phyloP scores from a whole-genome alignment of 2,797 vertebrate species.

The Thaleichthys pacificus region DNA sequence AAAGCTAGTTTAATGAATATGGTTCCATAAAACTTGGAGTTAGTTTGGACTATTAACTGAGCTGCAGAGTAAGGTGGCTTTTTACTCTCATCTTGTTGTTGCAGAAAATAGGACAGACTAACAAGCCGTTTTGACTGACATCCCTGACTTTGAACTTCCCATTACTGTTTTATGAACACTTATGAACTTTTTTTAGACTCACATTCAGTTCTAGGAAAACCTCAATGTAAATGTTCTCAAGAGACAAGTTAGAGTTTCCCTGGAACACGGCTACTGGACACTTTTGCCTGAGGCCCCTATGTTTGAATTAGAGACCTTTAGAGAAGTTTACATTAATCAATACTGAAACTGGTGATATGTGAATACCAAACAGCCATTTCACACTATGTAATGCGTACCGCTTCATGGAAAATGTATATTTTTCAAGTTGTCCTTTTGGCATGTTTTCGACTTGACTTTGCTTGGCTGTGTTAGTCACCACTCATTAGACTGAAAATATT shows the following conservation, averaged over 20 bases:
- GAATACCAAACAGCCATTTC: no score
- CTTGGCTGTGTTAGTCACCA: no score
- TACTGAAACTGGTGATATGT: background rate
- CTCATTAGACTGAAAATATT: background rate
- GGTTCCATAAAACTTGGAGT: no score
- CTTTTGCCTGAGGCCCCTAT: background rate
- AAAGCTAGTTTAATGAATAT: no score
- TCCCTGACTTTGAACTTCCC: conserved; percentile 32
- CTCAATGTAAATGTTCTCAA: conserved; percentile 31
- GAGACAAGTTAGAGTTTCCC: background rate
- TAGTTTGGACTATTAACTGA: no score
- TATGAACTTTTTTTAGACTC: conserved; percentile 49
- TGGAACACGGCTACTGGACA: background rate
- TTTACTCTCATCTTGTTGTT: background rate
- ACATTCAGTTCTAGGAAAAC: conserved; percentile 49
- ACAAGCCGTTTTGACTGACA: conserved; percentile 10
- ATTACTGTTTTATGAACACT: conserved; percentile 32
- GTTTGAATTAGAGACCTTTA: background rate
- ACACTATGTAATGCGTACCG: no score
- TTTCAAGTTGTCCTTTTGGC: no score
- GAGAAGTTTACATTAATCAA: background rate
- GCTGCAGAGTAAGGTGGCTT: no score
- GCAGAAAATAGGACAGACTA: background rate
- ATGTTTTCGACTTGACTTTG: no score
- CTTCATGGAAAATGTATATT: no score